Percentiles rank a stretch among this genome's conserved stretches.
Evolutionary conservation across 30 jellyfish, hydroid and myxozoan genomes (phyloP).

Genomic region (Sanderia malayensis): DNA sequence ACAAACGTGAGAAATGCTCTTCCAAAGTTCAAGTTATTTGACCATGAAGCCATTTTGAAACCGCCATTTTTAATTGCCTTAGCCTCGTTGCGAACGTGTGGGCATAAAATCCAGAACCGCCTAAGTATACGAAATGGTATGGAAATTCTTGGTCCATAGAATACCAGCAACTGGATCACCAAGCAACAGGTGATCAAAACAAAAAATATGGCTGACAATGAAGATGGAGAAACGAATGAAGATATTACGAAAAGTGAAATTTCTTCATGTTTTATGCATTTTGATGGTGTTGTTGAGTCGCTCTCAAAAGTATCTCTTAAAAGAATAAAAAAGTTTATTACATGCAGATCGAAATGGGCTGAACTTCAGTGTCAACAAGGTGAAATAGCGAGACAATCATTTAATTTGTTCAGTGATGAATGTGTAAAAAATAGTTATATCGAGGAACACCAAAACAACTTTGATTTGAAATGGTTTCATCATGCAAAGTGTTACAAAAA

Average conservation of each 20-base stretch:
- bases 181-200: not conserved
- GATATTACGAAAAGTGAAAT: not conserved
- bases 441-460: not conserved
- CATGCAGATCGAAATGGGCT: not conserved
- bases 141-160: not conserved
- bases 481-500: not conserved
- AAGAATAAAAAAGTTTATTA: not conserved
- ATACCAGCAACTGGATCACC: not conserved
- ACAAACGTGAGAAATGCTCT: too few species aligned
- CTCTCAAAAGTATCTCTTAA: not conserved
- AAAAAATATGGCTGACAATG: not conserved
- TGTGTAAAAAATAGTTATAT: not conserved
- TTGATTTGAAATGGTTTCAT: not conserved
- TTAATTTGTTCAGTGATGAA: not conserved
- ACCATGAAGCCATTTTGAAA: too few species aligned
- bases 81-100: not conserved
- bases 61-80: not conserved
- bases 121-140: not conserved
- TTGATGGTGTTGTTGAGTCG: slow-evolving; percentile 8
- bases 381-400: not conserved
- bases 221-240: not conserved
- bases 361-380: not conserved
- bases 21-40: too few species aligned
- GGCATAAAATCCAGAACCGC: not conserved
- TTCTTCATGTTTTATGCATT: slow-evolving; percentile 11